phyloP scores from a whole-genome alignment of 2,888 invertebrate genomes.

The Nineta flava region DNA sequence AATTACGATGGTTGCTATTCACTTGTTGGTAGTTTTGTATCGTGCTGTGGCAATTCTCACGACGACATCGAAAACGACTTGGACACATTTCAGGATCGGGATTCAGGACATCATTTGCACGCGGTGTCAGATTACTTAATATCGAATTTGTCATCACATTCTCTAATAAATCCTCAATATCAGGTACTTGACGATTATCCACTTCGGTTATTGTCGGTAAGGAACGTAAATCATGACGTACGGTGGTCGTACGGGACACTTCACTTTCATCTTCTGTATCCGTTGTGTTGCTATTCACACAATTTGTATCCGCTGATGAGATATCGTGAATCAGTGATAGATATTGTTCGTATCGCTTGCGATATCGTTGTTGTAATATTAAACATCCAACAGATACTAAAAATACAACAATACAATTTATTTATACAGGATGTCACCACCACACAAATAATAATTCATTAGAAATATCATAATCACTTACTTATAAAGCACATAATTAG shows the following conservation, averaged over 20 bases:
- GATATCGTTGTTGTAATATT: conserved; percentile 67
- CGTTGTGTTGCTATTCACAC: conserved; percentile 5
- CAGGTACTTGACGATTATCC: conserved; percentile 33
- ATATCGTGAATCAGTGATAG: conserved; percentile 16
- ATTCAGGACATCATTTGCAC: conserved; percentile 12
- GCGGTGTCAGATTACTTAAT: conserved; percentile 12
- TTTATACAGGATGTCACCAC: no score
- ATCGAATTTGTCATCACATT: conserved; percentile 5
- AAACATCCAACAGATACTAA: conserved; percentile 66
- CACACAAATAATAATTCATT: no score
- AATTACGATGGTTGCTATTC: conserved; percentile 14
- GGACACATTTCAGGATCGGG: conserved; percentile 24
- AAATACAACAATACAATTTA: conserved; percentile 16
- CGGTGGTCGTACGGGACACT: not conserved
- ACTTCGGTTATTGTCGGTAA: conserved; percentile 27
- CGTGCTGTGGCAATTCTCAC: conserved; percentile 32
- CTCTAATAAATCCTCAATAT: conserved; percentile 44
- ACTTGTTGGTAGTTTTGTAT: conserved; percentile 31
- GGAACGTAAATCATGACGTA: not conserved
- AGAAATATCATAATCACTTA: no score
- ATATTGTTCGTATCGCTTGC: conserved; percentile 51
- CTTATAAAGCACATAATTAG: conserved; percentile 66
- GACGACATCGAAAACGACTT: conserved; percentile 33
- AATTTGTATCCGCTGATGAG: conserved; percentile 1
- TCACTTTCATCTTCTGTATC: conserved; percentile 4